Evolutionary conservation across 2,797 vertebrate genomes (phyloP).

Genomic region (Pseudomugil gertrudae): DNA sequence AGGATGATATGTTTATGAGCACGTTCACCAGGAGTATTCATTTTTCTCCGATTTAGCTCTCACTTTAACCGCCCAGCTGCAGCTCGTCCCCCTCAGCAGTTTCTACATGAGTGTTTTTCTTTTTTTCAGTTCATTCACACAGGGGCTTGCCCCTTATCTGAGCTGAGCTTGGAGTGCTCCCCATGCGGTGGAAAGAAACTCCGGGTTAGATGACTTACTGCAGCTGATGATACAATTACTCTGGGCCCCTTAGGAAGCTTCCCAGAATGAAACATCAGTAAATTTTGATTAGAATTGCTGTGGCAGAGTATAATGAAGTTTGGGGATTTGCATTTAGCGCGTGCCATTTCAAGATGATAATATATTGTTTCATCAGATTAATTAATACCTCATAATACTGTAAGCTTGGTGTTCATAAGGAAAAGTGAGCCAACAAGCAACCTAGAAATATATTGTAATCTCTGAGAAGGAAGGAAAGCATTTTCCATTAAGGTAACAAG

Average conservation of each 20-base stretch:
- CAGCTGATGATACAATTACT: constrained; percentile 58
- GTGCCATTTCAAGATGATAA: constrained; percentile 59
- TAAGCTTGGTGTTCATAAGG: neutral
- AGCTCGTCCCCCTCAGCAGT: neutral
- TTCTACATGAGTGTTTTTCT: constrained; percentile 4
- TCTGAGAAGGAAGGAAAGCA: neutral
- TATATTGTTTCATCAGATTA: constrained; percentile 67
- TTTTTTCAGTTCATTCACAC: constrained; percentile 11
- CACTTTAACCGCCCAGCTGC: neutral
- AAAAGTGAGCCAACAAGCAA: neutral
- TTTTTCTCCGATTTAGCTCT: constrained; percentile 8
- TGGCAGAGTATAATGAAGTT: constrained; percentile 66
- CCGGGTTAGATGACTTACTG: constrained; percentile 33
- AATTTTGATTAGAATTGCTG: constrained; percentile 65
- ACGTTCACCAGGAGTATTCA: neutral
- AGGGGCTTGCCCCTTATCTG: constrained; percentile 25
- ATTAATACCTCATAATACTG: constrained; percentile 65
- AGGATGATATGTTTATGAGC: neutral
- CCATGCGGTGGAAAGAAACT: constrained; percentile 15
- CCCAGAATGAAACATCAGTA: constrained; percentile 46
- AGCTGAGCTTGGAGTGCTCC: constrained; percentile 22
- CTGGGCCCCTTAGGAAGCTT: constrained; percentile 39
- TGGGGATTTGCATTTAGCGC: constrained; percentile 61
- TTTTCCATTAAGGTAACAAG: constrained; percentile 54
- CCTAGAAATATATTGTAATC: neutral